Base-by-base conservation (phyloP, 2,888 invertebrate species). In the Papilio elwesi region DNA sequence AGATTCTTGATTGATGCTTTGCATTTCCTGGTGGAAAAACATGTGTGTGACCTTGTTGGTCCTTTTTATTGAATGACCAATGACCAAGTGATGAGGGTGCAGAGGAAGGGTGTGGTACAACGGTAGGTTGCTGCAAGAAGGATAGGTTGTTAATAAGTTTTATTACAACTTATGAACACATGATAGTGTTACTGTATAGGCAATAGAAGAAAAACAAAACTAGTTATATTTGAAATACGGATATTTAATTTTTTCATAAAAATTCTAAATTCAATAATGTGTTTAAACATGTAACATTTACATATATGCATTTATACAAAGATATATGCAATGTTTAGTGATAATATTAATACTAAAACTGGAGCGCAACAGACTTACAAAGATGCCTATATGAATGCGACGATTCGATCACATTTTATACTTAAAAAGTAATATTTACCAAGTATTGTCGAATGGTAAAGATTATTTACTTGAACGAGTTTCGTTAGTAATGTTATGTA, bases 251-350 rank as follows among this genome's bases (percentile, higher is more conserved):
- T 93, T 94, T 94, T 93, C 93, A 94, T 94, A 94, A 94, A 94
- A 94, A 94, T 93, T 94, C 94, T 94, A 94, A 93, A 91, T 92
- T 94, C 92, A 93, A 92, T 94, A 93, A 93, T 93, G 93, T 93
- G 93, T 93, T 92, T 93, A 93, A 93, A 93, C 93, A 93, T 93
- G 93, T 93, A 93, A 93, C 93, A 93, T 93, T 91, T 93, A 93
- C 93, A 93, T 93, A 93, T 93, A 93, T 93, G 93, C 93, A 93
- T 93, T 93, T 93, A 92, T 93, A 93, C 93, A 93, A 93, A 93
- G 93, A 93, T 92, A 93, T 91, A 93, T 93, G 93, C 92, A 93
- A 93, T 91, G 93, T 92, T 85, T 88, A 89, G 91, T 93, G 92
- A 91, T 87, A 82, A 81, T 57, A 57, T 88, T 91, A 90, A 91